Evolutionary conservation across 1,140 invertebrate species (phyloP).

Genomic region (Atopsyche davidsoni): DNA sequence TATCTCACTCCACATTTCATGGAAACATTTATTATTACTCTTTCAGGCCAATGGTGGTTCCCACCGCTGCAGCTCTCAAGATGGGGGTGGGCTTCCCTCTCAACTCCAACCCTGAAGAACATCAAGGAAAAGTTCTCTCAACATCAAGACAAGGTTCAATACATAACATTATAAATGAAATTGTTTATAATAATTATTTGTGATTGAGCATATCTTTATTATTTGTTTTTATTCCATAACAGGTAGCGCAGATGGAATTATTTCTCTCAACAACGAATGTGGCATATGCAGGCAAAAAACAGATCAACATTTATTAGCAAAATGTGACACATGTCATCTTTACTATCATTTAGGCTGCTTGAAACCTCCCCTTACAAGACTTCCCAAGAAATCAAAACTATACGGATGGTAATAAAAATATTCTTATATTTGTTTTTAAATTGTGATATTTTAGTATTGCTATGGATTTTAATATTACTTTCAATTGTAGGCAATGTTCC

Average conservation of each 20-base stretch:
- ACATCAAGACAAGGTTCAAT: slow-evolving; percentile 51
- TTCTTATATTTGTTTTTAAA: slow-evolving; percentile 12
- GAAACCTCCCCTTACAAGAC: slow-evolving; percentile 81
- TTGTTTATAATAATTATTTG: not conserved
- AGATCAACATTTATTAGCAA: slow-evolving; percentile 83
- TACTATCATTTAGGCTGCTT: slow-evolving; percentile 93
- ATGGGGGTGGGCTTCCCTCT: slow-evolving; percentile 76
- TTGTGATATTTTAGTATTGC: slow-evolving; percentile 11
- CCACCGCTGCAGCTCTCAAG: slow-evolving; percentile 72
- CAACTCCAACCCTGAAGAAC: slow-evolving; percentile 55
- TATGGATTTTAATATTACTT: slow-evolving; percentile 10
- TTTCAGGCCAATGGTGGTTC: slow-evolving; percentile 58
- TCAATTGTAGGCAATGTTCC: slow-evolving; percentile 68
- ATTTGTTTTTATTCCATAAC: slow-evolving; percentile 11
- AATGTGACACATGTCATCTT: slow-evolving; percentile 89
- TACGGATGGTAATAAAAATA: slow-evolving; percentile 71
- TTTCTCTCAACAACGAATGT: slow-evolving; percentile 55
- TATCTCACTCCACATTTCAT: too few relatives aligned
- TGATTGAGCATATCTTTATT: slow-evolving; percentile 5
- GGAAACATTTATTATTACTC: too few relatives aligned
- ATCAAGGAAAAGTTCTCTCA: slow-evolving; percentile 52
- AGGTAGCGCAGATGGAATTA: slow-evolving; percentile 14
- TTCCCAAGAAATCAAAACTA: slow-evolving; percentile 92
- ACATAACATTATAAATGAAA: slow-evolving; percentile 4
- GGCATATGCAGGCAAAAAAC: slow-evolving; percentile 75